Percentiles rank a stretch among this genome's conserved stretches.
phyloP scores from a whole-genome alignment of 2,797 vertebrate species.

The Arctocebus calabarensis region DNA sequence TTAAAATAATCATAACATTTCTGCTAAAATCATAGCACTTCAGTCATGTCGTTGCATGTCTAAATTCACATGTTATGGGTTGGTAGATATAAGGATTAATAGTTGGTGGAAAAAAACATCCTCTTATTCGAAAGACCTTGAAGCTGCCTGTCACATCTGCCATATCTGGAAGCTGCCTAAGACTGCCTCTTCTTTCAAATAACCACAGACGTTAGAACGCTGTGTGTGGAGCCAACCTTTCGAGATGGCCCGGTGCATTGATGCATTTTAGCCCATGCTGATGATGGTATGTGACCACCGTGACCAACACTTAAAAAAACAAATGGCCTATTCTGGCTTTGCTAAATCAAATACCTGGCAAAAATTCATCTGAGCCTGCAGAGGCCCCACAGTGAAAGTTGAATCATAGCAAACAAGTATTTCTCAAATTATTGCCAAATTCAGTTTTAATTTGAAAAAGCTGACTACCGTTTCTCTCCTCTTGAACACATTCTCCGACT shows the following conservation, averaged over 20 bases:
- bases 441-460: not conserved
- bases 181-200: not conserved
- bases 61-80: not conserved
- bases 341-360: not conserved
- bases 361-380: not conserved
- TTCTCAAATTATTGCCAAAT: slow-evolving; percentile 27
- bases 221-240: not conserved
- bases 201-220: not conserved
- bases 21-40: not conserved
- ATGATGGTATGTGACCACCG: not conserved
- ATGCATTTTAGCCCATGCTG: not conserved
- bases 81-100: not conserved
- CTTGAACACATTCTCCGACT: not conserved
- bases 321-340: not conserved
- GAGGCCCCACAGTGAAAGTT: not conserved
- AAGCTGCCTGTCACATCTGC: not conserved
- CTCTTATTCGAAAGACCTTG: not conserved
- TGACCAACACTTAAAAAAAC: not conserved
- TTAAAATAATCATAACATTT: not conserved
- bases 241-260: not conserved
- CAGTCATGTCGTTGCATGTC: not conserved
- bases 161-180: not conserved
- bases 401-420: not conserved
- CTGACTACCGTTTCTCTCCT: not conserved
- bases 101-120: not conserved